phyloP scores from a whole-genome alignment of 2,888 invertebrate species.

The Agrochola lychnidis region DNA sequence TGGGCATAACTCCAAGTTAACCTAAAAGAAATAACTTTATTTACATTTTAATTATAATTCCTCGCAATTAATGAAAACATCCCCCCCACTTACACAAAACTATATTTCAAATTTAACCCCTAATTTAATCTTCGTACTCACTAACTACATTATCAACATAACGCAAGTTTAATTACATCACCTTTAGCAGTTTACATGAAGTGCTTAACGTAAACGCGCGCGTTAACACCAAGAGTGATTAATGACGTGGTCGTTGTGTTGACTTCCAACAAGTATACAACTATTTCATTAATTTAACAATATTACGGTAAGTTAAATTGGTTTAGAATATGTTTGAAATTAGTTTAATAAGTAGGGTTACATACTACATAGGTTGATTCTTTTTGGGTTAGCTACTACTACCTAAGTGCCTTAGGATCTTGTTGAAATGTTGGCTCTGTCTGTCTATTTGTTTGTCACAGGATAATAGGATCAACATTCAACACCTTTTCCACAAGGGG shows the following conservation, averaged over 20 bases:
- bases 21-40: neutral
- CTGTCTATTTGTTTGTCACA: no score
- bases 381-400: neutral
- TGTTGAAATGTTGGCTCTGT: neutral
- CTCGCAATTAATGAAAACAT: neutral
- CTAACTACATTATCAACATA: conserved; percentile 46
- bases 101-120: conserved; percentile 1
- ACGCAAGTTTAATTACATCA: conserved; percentile 59
- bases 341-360: conserved; percentile 11
- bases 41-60: neutral
- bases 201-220: conserved; percentile 54
- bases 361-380: neutral
- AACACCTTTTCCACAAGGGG: neutral
- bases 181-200: conserved; percentile 44
- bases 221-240: conserved; percentile 60
- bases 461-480: neutral
- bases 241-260: conserved; percentile 47
- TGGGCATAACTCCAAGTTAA: neutral
- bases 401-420: neutral
- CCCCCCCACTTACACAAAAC: neutral
- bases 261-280: conserved; percentile 47
- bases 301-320: conserved; percentile 39
- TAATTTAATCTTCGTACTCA: conserved; percentile 28
- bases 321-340: conserved; percentile 27
- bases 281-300: conserved; percentile 57